Evolutionary conservation across 37 sponge, comb jelly and placozoan genomes (phyloP), one percentile per base, ranked within the genome.

Genomic region (Ianthella basta): DNA sequence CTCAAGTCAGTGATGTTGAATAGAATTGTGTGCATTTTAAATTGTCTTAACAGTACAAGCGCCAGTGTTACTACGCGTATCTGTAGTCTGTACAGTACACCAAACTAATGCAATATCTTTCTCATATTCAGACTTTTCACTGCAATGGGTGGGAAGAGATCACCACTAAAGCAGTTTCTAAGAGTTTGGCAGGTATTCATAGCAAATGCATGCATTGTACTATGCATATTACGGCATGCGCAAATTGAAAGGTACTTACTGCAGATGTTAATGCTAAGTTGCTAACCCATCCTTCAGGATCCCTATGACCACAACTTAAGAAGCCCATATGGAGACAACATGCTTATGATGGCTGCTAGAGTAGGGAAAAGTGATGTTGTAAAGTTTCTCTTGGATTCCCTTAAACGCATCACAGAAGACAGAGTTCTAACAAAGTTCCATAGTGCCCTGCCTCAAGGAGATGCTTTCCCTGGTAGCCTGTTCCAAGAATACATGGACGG

Each of bases 261-360:
- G n/a, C 53, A 15, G 1, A 1, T 36, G 53, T 75, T 44, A 30
- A 34, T 29, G 29, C 19, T 1, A 29, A 1, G 4, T 69, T 18
- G 27, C 34, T 32, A 69, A 6, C 1, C 4, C 4, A 30, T 30
- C 35, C 10, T 69, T 1, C 44, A 75, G 78, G 78, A 75, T 23
- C 78, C 78, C 1, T 75, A 44, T 41, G 78, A 75, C 78, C 78
- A 75, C 78, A 75, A 75, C 78, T 36, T 75, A 14, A 30, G 78
- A n/a, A 50, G 24, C n/a, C 37, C 1, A 25, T 24, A 41, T 75
- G 78, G 78, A 21, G 78, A 75, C 13, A 36, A n/a, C 25, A 36
- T 75, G 37, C 21, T 75, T 12, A 75, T 75, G 78, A 36, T 41
- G 54, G 78, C 78, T 53, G 53, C 53, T 36, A 50, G 37, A 4